phyloP scores from a whole-genome alignment of 2,888 invertebrate genomes.

The Lepidocyrtinus sp. region DNA sequence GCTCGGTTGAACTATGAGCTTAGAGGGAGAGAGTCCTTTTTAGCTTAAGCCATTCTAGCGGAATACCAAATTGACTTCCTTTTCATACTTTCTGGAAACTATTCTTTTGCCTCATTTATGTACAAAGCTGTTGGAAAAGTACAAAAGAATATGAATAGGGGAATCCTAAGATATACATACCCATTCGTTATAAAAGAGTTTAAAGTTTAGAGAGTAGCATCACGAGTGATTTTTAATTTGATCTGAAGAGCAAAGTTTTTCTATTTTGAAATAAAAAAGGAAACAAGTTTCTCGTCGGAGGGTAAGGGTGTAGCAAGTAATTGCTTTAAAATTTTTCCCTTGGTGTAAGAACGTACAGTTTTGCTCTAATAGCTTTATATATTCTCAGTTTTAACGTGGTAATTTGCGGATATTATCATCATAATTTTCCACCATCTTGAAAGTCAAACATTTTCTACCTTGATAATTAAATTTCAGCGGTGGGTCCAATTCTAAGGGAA shows the following conservation, averaged over 20 bases:
- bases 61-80: not conserved
- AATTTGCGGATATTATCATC: not conserved
- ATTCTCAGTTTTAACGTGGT: not conserved
- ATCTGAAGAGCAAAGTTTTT: not conserved
- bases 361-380: not conserved
- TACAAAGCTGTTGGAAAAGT: not conserved
- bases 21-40: not conserved
- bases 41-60: not conserved
- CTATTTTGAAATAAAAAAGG: not conserved
- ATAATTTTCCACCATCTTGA: not conserved
- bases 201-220: not conserved
- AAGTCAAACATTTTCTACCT: not conserved
- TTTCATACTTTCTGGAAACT: not conserved
- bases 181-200: not conserved
- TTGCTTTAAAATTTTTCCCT: not conserved
- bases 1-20: not conserved
- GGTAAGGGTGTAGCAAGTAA: not conserved
- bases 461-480: not conserved
- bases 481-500: not conserved
- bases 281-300: not conserved
- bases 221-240: not conserved
- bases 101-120: not conserved
- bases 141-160: not conserved
- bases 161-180: not conserved
- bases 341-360: not conserved